A percentile compares a stretch with the other conserved stretches of the same genome.
Conservation (phyloP, 2,113 vertebrate species). For the Ahaetulla prasina region DNA sequence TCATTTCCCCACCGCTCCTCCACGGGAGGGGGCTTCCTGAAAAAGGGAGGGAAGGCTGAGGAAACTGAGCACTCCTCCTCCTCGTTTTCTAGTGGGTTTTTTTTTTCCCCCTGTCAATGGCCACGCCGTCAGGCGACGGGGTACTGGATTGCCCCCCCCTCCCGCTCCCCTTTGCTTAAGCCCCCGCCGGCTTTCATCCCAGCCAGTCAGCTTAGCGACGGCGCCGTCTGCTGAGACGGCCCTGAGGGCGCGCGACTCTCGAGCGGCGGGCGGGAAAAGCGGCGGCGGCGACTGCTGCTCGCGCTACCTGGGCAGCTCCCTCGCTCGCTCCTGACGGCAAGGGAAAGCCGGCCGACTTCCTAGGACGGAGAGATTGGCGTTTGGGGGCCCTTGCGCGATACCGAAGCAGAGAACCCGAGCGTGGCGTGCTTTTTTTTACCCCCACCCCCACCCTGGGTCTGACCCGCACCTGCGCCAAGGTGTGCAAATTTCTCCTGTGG, state of each 20-base stretch:
- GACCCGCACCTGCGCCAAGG: neutral
- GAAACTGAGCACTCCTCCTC: neutral
- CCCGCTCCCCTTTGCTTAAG: neutral
- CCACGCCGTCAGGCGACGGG: neutral
- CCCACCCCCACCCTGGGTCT: accelerated
- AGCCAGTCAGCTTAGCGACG: neutral
- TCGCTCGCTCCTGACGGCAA: no score
- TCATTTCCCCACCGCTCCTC: neutral
- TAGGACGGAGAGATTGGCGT: neutral
- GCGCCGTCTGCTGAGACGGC: neutral
- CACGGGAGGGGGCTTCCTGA: neutral
- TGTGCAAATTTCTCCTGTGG: neutral
- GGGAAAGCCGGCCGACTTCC: neutral
- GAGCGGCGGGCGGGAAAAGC: neutral
- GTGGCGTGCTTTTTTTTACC: accelerated
- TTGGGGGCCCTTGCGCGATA: neutral
- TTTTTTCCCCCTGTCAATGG: neutral
- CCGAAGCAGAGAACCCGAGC: neutral
- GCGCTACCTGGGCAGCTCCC: neutral
- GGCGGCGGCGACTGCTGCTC: neutral
- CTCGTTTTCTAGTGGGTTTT: neutral
- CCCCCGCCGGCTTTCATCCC: neutral
- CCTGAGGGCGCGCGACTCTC: neutral
- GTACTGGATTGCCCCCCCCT: neutral
- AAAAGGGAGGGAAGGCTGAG: neutral